Percentiles rank a stretch among this genome's conserved stretches.
These are phyloP conservation scores for Ahaetulla prasina DNA, from an alignment of 2,113 vertebrate genomes.

Conservation along the genomic window DNA sequence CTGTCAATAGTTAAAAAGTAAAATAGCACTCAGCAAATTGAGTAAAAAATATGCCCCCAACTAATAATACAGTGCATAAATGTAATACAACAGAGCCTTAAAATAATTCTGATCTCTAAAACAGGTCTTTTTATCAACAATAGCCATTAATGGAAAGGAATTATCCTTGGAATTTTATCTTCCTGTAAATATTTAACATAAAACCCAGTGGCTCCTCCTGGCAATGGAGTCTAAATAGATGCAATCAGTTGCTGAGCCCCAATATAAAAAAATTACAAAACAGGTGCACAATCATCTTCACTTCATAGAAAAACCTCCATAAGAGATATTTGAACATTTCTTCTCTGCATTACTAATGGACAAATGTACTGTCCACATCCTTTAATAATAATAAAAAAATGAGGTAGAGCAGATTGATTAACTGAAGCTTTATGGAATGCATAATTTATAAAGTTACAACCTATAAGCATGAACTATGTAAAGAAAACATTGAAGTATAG, in stretches of 20 bases:
- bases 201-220: not conserved
- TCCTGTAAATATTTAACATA: not conserved
- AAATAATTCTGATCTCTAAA: not conserved
- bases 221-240: not conserved
- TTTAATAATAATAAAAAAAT: not conserved
- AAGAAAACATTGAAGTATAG: not conserved
- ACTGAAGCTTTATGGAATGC: not conserved
- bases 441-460: not conserved
- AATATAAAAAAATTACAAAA: not conserved
- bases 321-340: not conserved
- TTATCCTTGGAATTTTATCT: not conserved
- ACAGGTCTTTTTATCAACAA: not conserved
- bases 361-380: not conserved
- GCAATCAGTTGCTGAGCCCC: not conserved
- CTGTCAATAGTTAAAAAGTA: not conserved
- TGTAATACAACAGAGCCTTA: not conserved
- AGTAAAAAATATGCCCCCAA: not conserved
- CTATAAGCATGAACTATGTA: not conserved
- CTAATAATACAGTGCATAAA: not conserved
- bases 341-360: not conserved
- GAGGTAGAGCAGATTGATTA: not conserved
- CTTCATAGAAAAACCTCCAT: not conserved
- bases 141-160: not conserved
- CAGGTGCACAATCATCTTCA: not conserved
- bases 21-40: not conserved